These are phyloP conservation scores for Coreius guichenoti DNA, from an alignment of 2,797 vertebrate species.

Conservation along the genomic window DNA sequence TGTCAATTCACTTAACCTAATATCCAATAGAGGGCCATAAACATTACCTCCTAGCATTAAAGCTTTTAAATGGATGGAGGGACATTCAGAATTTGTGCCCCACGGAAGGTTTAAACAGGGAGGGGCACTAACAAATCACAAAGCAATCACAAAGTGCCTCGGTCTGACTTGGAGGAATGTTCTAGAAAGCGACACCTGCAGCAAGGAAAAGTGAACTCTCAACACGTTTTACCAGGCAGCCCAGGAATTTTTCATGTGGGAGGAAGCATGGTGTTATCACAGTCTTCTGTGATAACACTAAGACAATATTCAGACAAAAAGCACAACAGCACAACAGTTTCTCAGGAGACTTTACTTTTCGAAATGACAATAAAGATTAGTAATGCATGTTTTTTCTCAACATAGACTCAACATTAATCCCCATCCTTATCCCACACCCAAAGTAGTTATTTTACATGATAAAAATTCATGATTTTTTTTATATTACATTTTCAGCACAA, in stretches of 20 bases:
- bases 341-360: not conserved
- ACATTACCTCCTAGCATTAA: constrained; percentile 26
- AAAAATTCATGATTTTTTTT: not conserved
- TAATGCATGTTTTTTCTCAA: not conserved
- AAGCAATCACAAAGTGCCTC: constrained; percentile 65
- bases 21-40: constrained; percentile 24
- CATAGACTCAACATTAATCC: not conserved
- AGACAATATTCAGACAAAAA: constrained; percentile 8
- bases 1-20: constrained; percentile 24
- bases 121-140: constrained; percentile 72
- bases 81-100: constrained; percentile 48
- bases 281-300: constrained; percentile 40
- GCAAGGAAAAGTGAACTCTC: constrained; percentile 62
- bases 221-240: constrained; percentile 76
- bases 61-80: constrained; percentile 32
- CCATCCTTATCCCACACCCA: not conserved
- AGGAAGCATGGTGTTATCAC: not conserved
- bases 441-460: not conserved
- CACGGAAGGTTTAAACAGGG: constrained; percentile 44
- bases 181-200: constrained; percentile 76
- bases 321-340: constrained; percentile 11
- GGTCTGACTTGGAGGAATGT: constrained; percentile 72
- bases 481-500: not conserved
- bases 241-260: constrained; percentile 66
- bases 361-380: not conserved